Evolutionary conservation across 2,888 invertebrate species (phyloP), one percentile per base, ranked within the genome.

Genomic region (Fissipunctia ypsillon): DNA sequence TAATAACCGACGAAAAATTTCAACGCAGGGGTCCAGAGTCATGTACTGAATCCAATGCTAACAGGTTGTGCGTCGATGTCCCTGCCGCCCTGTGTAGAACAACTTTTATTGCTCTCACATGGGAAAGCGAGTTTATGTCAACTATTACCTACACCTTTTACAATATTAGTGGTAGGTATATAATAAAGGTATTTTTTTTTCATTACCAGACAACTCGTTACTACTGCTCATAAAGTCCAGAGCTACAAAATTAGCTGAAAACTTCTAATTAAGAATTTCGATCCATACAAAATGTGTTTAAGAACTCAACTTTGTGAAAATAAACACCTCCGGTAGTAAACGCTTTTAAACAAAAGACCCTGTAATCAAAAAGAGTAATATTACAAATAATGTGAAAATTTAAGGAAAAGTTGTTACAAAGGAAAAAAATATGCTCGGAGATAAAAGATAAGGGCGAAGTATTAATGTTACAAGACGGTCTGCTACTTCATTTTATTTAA

Each of bases 351-450:
- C 76, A 78, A 78, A 81, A 63, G 45, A 28, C 38, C 68, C 64
- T 2, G 69, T 80, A 83, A 83, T 86, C 66, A 78, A 73, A 74
- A 76, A 75, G 71, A 54, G 64, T 88, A 76, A 81, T 81, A 81
- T 84, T 81, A 79, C 81, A 84, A 87, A 84, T 78, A 78, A 80
- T 81, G 77, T 83, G 78, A 69, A 80, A 77, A 76, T 75, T 84
- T 31, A 52, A 43, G 45, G 56, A 50, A 78, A 84, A 73, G 31
- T 71, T 75, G 38, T 65, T 64, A 68, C 68, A 79, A 80, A 80
- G 77, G n/a, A n/a, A n/a, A 84, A 82, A 82, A 76, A 82, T 76
- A 66, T 70, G 52, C 67, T 73, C 31, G 7, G 22, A 84, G 72
- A 77, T 81, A 74, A 77, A 77, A 72, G 68, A 54, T 80, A 70